Conservation (phyloP, 2,113 vertebrate genomes). For the Phylloscopus trochilus region DNA sequence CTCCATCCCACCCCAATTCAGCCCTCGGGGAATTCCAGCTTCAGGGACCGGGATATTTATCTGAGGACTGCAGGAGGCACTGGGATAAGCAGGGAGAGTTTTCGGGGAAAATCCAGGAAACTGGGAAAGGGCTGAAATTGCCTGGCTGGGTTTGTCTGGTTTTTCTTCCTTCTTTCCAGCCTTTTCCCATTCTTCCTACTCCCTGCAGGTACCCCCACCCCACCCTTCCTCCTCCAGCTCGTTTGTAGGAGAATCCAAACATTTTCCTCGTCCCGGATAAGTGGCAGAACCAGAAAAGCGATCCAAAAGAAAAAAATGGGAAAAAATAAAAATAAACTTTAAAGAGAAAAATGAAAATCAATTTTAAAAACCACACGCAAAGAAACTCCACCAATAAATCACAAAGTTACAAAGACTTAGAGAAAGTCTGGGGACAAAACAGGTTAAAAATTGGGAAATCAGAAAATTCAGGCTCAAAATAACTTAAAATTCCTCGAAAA, state of each 20-base stretch:
- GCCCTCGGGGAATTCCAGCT: background rate
- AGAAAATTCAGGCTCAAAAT: background rate
- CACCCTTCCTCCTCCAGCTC: background rate
- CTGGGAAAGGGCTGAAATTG: background rate
- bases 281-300: background rate
- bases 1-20: background rate
- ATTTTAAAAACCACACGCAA: rapidly evolving
- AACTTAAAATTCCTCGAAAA: background rate
- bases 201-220: no score
- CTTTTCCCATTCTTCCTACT: background rate
- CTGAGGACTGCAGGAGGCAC: background rate
- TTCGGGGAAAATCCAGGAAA: background rate
- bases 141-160: background rate
- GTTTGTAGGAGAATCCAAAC: background rate
- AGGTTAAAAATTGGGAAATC: background rate
- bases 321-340: rapidly evolving
- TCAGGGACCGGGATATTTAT: rapidly evolving
- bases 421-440: background rate
- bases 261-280: background rate
- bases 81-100: background rate
- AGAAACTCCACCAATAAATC: background rate
- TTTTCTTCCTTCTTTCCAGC: no score
- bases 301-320: rapidly evolving
- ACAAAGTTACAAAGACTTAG: rapidly evolving
- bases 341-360: background rate